Conservation (phyloP, 2,797 vertebrate species). For the Muscicapa comitata region DNA sequence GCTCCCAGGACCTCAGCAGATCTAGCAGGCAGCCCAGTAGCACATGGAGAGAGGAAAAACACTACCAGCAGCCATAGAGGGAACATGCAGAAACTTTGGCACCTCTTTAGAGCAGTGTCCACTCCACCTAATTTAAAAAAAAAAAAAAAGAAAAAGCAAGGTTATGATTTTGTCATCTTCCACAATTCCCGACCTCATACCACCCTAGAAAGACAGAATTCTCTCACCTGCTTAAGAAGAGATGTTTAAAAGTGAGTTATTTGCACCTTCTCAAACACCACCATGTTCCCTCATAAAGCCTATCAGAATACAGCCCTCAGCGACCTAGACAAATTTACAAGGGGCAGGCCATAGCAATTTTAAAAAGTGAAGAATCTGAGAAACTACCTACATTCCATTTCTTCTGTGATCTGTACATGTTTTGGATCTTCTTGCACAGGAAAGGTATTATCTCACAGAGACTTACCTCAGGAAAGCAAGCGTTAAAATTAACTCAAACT, state of each 20-base stretch:
- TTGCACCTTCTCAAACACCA: not conserved
- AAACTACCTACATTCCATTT: conserved; percentile 23
- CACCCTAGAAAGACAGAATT: not conserved
- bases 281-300: not conserved
- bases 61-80: not conserved
- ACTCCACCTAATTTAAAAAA: not conserved
- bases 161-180: not conserved
- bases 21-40: not conserved
- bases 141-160: not conserved
- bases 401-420: not conserved
- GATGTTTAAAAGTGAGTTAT: not conserved
- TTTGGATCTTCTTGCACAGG: not conserved
- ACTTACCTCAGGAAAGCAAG: not conserved
- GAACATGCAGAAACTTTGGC: not conserved
- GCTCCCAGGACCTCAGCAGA: not conserved
- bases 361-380: not conserved
- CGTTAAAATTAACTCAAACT: not conserved
- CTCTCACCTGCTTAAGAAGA: not conserved
- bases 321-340: not conserved
- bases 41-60: not conserved
- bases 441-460: not conserved
- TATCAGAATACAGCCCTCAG: not conserved
- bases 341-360: not conserved
- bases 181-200: not conserved
- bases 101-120: not conserved